Evolutionary conservation across 1,140 invertebrate species (phyloP).

Genomic region (Agrypnia vestita): DNA sequence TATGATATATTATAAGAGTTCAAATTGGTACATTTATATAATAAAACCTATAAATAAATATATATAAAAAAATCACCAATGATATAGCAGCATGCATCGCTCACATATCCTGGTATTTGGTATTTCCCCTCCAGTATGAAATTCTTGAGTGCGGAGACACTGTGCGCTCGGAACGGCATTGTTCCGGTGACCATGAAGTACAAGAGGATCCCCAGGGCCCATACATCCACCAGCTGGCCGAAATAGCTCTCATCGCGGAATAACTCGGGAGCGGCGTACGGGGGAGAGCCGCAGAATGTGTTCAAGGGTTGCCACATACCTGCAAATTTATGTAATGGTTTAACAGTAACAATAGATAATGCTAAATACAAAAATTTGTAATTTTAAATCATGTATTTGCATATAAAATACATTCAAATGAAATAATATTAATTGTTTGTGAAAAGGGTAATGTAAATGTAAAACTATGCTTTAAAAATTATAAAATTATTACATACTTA

Average conservation of each 20-base stretch:
- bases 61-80: slow-evolving; percentile 65
- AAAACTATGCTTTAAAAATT: no score
- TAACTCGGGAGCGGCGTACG: slow-evolving; percentile 91
- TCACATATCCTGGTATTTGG: slow-evolving; percentile 70
- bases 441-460: no score
- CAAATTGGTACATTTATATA: no score
- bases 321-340: slow-evolving; percentile 60
- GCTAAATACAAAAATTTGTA: no score
- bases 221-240: slow-evolving; percentile 84
- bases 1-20: no score
- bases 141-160: slow-evolving; percentile 78
- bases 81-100: slow-evolving; percentile 69
- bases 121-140: slow-evolving; percentile 80
- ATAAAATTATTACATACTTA: no score
- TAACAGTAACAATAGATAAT: no score
- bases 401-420: no score
- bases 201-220: slow-evolving; percentile 87
- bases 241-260: slow-evolving; percentile 85
- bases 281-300: slow-evolving; percentile 92
- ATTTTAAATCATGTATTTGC: no score
- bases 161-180: slow-evolving; percentile 84
- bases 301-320: slow-evolving; percentile 79
- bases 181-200: slow-evolving; percentile 87
- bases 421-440: no score
- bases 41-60: background rate